Conservation (phyloP, 37 sponge, comb jelly and placozoan genomes). For the Aplysina aerophoba region DNA sequence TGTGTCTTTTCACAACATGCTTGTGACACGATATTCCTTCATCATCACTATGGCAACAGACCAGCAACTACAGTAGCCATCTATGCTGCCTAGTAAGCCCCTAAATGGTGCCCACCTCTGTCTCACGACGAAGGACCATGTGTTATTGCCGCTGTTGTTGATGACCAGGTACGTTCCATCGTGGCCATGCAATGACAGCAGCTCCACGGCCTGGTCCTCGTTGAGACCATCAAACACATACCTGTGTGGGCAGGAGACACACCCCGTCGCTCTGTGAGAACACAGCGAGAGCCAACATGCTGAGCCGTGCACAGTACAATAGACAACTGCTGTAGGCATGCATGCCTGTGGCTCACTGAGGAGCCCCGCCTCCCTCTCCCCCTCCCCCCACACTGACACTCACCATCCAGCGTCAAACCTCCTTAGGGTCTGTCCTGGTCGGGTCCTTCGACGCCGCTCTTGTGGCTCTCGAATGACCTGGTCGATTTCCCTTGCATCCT, state of each 20-base stretch:
- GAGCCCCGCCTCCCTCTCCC: not conserved
- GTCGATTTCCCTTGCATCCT: not conserved
- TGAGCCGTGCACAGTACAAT: no score
- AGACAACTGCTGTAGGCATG: not conserved
- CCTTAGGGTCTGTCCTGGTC: constrained; percentile 27
- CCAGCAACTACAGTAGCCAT: not conserved
- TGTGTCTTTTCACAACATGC: not conserved
- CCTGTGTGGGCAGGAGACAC: not conserved
- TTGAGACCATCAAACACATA: constrained; percentile 3
- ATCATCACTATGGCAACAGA: not conserved
- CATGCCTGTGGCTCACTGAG: not conserved
- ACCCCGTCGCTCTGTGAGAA: no score
- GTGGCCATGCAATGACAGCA: not conserved
- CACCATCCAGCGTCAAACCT: not conserved
- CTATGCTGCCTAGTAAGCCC: constrained; percentile 27
- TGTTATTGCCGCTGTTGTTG: not conserved
- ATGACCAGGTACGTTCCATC: not conserved
- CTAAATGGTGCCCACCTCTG: not conserved
- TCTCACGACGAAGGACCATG: not conserved
- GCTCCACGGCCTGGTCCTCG: not conserved
- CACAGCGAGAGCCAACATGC: no score
- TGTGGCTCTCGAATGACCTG: not conserved
- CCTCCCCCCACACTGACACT: not conserved
- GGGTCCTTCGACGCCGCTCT: not conserved
- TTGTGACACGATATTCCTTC: constrained; percentile 3